Conservation (phyloP, 2,113 vertebrate genomes). For the Ochotona princeps region DNA sequence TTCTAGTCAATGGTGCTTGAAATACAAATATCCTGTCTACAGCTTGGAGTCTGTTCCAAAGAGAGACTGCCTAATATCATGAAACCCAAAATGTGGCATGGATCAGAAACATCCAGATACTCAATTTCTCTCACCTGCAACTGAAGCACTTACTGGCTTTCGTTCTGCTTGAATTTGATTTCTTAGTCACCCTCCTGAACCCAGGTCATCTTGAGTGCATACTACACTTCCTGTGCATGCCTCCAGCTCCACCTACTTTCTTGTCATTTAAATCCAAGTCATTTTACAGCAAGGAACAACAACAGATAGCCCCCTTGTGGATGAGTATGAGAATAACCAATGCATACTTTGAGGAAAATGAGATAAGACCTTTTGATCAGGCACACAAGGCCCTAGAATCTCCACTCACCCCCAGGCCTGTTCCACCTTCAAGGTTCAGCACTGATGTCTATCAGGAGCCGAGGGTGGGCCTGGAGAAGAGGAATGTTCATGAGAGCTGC, state of each 20-base stretch:
- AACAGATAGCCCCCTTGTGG: constrained; percentile 38
- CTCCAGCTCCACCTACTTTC: no score
- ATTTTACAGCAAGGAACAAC: not conserved
- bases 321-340: not conserved
- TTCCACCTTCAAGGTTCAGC: not conserved
- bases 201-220: not conserved
- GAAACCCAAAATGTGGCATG: fast-evolving
- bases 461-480: no score
- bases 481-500: no score
- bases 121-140: fast-evolving
- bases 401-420: fast-evolving
- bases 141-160: not conserved
- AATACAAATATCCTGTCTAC: not conserved
- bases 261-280: not conserved
- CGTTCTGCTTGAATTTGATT: not conserved
- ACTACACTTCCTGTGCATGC: not conserved
- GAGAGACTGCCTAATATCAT: no score
- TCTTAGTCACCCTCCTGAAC: not conserved
- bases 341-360: not conserved
- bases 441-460: not conserved
- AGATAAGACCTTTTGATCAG: not conserved
- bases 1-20: not conserved
- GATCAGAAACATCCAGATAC: not conserved
- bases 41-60: not conserved
- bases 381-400: fast-evolving